phyloP scores from a whole-genome alignment of 2,888 invertebrate species.

The Morinoia aosen region DNA sequence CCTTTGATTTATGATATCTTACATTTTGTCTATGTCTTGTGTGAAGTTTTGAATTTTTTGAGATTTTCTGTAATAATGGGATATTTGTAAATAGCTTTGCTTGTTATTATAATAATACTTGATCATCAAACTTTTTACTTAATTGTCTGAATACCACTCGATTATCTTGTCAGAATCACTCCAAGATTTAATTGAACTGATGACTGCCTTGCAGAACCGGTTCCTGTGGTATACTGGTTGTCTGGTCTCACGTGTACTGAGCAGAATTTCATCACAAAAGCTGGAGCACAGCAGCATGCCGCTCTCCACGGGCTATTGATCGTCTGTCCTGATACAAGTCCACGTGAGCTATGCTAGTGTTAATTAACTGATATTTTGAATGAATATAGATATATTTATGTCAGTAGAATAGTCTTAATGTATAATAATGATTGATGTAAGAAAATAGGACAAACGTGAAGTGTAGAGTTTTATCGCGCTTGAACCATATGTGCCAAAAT shows the following conservation, averaged over 20 bases:
- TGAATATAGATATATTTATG: not conserved
- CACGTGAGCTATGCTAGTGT: slow-evolving; percentile 73
- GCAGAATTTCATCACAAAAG: slow-evolving; percentile 94
- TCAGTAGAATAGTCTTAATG: not conserved
- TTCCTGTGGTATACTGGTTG: slow-evolving; percentile 91
- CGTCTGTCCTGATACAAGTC: slow-evolving; percentile 96
- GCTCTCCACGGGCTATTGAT: slow-evolving; percentile 87
- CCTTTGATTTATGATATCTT: not conserved
- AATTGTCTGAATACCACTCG: not conserved
- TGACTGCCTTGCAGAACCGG: slow-evolving; percentile 70
- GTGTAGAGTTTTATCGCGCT: not conserved
- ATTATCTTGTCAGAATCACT: not conserved
- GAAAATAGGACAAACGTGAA: not conserved
- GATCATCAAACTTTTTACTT: too few relatives aligned
- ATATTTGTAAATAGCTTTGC: not conserved
- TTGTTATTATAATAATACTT: not conserved
- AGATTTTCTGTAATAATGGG: not conserved
- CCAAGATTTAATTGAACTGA: not conserved
- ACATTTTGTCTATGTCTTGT: not conserved
- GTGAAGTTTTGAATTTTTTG: not conserved
- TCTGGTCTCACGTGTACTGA: slow-evolving; percentile 95
- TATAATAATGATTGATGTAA: not conserved
- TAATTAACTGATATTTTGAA: not conserved
- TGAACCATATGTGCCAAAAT: not conserved
- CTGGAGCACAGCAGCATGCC: slow-evolving; percentile 94